A percentile compares a stretch with the other conserved stretches of the same genome.
phyloP scores from a whole-genome alignment of 1,140 invertebrate species.

The Kradibia gibbosae region DNA sequence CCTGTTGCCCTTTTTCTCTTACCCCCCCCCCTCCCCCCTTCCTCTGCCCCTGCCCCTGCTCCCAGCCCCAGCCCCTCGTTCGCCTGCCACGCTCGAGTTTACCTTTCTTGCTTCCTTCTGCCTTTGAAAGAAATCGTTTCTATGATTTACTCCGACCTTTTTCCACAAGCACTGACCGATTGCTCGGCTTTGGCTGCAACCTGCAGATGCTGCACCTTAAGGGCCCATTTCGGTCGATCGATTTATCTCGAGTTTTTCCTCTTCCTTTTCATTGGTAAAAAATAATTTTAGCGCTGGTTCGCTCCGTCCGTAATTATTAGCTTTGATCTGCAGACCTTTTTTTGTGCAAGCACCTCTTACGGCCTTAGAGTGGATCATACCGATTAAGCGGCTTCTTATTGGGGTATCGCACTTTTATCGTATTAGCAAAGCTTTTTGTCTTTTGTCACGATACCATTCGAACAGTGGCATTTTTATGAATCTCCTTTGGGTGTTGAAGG shows the following conservation, averaged over 20 bases:
- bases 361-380: no score
- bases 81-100: neutral
- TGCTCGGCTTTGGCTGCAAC: neutral
- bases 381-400: neutral
- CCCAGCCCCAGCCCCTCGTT: neutral
- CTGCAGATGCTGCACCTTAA: neutral
- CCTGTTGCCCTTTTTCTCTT: constrained; percentile 2
- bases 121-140: neutral
- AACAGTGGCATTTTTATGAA: neutral
- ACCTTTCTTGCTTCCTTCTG: neutral
- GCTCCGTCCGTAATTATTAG: no score
- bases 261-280: no score
- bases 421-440: neutral
- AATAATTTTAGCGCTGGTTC: no score
- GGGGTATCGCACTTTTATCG: neutral
- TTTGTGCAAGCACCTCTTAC: no score
- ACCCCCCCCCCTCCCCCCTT: neutral
- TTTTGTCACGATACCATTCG: neutral
- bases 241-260: neutral
- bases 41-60: neutral
- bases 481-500: neutral
- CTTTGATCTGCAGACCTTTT: no score
- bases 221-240: neutral
- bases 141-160: neutral
- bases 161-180: neutral